Base-by-base conservation (phyloP, 2,797 vertebrate species). In the Xiphorhynchus erythropygius region DNA sequence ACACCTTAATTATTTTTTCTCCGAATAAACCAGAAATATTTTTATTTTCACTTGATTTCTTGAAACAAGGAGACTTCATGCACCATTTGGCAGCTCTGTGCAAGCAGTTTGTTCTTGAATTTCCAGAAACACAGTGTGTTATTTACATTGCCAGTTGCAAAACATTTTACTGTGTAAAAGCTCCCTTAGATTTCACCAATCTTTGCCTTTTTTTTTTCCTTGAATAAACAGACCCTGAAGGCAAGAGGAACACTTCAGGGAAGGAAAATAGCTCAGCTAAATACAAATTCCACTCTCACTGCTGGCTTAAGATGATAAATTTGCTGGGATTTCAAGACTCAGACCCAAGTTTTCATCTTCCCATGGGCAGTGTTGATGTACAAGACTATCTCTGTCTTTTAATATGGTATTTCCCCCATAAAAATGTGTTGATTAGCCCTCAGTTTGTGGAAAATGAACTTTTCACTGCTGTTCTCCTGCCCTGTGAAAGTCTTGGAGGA, bases 121-220 rank as follows among this genome's bases (percentile, higher is more conserved):
- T 95, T 96, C 84, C 87, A 96, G 82, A 93, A 95, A 80, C 56
- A 69, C 50, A 18, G 12, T 0, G 9, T 69, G 47, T 62, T 93
- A 87, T 95, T 93, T 90, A 90, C 90, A 69, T 6, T 93, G 78
- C 78, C 46, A 80, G 70, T 93, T 96, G 84, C 93, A 93, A 95
- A 90, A 93, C 47, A 49, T 46, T 15, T 88, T 67, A 50, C 57
- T 87, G 78, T 92, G 81, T 67, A 92, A 94, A 94, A 92, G 59
- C 89, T 93, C 81, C 55, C 84, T 85, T 52, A 70, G 64, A 67
- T 93, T 89, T 92, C 64, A 82, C 63, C 71, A 84, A n/a, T 82
- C 42, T 5, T 44, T 42, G 21, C 19, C 2, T 16, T 22, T 10
- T 18, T 37, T n/a, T 28, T 44, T 63, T 63, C 24, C 28, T 7